Evolutionary conservation across 1,140 invertebrate species (phyloP), one percentile per base, ranked within the genome.

Genomic region (Pantala flavescens): DNA sequence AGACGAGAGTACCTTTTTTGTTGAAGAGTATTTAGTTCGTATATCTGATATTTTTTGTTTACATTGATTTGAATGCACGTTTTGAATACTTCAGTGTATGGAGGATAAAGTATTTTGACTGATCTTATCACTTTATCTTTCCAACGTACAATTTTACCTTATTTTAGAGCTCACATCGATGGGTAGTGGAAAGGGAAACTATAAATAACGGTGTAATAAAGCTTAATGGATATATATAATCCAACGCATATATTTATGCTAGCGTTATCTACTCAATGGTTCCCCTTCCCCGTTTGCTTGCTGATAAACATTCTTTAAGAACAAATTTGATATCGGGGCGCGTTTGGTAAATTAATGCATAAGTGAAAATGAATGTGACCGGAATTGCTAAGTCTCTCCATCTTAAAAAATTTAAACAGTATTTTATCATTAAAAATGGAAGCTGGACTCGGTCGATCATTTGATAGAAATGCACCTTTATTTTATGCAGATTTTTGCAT

Each of bases 31-130:
- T 63, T 63, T 63, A 63, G 49, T 63, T 63, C 49, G 14, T 63
- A 63, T 63, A 21, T 7, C 14, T 63, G 49, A 19, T 63, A 63
- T 7, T 63, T 21, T 63, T 63, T 63, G 49, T 63, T 63, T 63
- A 63, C 2, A 63, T 7, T 63, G 49, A 63, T 63, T 63, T 63
- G 16, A 63, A 63, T 63, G 49, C 49, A 63, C 49, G 16, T 19
- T 63, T 63, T 63, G 49, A 63, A 63, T 63, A 63, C 49, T 63
- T 63, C 28, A 36, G 28, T 63, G 14, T 63, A 21, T 63, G 49
- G 49, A 63, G 49, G 49, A 63, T 63, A 63, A 63, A 63, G 49
- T 63, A 63, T 63, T 63, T 63, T 63, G 49, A 63, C 49, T 63
- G 49, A 63, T 21, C 49, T 63, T 63, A 63, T 63, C 49, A 63